Evolutionary conservation across 1,140 invertebrate species (phyloP), one percentile per base, ranked within the genome.

Genomic region (Propsilocerus akamusi): DNA sequence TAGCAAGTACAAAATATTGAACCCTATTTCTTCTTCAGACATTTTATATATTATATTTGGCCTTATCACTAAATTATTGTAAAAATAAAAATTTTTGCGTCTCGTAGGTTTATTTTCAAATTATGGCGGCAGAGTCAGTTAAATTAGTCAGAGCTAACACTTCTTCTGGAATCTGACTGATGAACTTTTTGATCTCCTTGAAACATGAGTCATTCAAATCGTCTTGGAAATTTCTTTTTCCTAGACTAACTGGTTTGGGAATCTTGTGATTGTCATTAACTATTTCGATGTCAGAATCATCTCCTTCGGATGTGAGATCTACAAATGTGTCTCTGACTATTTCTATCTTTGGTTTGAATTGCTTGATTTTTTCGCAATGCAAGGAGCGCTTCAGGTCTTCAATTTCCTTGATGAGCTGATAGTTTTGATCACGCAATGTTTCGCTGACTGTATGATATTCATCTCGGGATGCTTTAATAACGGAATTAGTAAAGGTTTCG

Each of bases 1-100:
- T 49, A 85, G 57, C 23, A 78, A 55, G 57, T 83, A 86, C 59
- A 82, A 76, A 49, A 86, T 59, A 34, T 80, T 76, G 55, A 80
- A 75, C 52, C 78, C 66, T 60, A 73, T 53, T 55, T 67, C 65
- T 32, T 62, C 62, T 53, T 65, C 63, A 53, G 61, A 59, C 63
- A 65, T 65, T 8, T 25, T 49, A n/a, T 48, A 23, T 10, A 10
- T 23, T 41, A 30, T 30, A 7, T 20, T 41, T 20, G 22, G 22
- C 14, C 22, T 41, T 17, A 17, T 41, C 14, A 7, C 10, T 41
- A 20, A 8, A 41, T 41, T 17, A 41, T 41, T 17, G 5, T 20
- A n/a, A 20, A 11, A 30, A 11, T 30, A 30, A 11, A 11, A 30
- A 11, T 30, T 11, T 11, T 30, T 30, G 10, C 10, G 10, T 30